Conservation (phyloP, 2,113 vertebrate species). For the Procavia capensis region DNA sequence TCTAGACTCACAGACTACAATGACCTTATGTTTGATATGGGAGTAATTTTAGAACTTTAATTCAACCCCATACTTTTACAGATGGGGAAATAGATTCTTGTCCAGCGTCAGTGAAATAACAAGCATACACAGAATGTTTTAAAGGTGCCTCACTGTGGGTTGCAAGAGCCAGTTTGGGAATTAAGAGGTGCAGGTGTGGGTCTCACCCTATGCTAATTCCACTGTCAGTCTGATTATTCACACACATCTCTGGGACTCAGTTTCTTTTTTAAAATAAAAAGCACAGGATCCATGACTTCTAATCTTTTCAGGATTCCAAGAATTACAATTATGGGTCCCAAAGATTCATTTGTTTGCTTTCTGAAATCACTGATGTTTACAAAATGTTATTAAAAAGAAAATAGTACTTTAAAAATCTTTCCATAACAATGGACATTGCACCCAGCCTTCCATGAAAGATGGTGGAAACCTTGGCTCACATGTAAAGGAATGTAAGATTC, state of each 20-base stretch:
- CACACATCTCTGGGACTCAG: too few species aligned
- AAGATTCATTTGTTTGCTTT: not conserved
- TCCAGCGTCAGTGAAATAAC: not conserved
- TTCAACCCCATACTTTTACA: not conserved
- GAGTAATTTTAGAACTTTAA: not conserved
- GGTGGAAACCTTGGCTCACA: not conserved
- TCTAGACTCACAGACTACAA: not conserved
- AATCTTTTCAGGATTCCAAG: not conserved
- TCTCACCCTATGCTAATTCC: not conserved
- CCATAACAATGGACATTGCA: not conserved
- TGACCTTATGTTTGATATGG: not conserved
- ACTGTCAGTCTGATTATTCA: not conserved
- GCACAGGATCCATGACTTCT: not conserved
- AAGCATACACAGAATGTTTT: not conserved
- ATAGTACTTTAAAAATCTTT: not conserved
- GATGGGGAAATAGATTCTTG: not conserved
- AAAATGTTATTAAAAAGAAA: not conserved
- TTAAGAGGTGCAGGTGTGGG: fast-evolving
- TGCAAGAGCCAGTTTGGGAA: not conserved
- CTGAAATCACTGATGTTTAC: not conserved
- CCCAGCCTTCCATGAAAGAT: not conserved
- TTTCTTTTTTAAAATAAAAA: too few species aligned
- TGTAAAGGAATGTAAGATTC: not conserved
- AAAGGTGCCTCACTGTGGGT: not conserved
- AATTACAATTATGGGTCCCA: not conserved